Percentiles rank a stretch among this genome's conserved stretches.
phyloP scores from a whole-genome alignment of 2,888 invertebrate species.

The Ariolimax columbianus region DNA sequence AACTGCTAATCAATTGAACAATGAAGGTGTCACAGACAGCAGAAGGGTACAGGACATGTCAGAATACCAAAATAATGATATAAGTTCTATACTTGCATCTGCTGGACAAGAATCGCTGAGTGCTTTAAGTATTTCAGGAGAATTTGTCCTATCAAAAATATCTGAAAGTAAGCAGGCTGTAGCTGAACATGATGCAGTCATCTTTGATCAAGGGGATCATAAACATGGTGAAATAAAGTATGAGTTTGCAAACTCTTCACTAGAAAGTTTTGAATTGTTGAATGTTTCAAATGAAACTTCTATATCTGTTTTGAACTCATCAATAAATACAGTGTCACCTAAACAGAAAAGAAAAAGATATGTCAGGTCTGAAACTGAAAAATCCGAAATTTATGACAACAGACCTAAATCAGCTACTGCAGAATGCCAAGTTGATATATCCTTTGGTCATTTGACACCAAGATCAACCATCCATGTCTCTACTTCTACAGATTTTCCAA shows the following conservation, averaged over 20 bases:
- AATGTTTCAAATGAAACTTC: not conserved
- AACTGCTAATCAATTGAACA: not conserved
- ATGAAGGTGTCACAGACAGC: not conserved
- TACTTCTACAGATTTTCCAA: conserved; percentile 30
- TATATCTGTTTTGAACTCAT: not conserved
- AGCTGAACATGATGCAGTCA: not conserved
- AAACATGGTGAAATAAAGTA: not conserved
- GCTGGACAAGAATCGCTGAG: not conserved
- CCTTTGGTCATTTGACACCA: conserved; percentile 6
- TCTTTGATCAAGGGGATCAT: not conserved
- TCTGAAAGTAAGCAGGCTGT: not conserved
- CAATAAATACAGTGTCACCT: not conserved
- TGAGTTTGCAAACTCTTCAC: not conserved
- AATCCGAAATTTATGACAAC: not conserved
- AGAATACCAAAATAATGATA: not conserved
- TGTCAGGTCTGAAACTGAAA: not conserved
- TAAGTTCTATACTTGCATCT: not conserved
- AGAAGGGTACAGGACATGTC: not conserved
- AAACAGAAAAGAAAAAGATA: not conserved
- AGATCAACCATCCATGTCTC: conserved; percentile 22
- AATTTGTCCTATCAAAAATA: not conserved
- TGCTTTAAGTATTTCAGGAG: not conserved
- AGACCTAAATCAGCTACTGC: conserved; percentile 7
- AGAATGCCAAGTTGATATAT: conserved; percentile 28
- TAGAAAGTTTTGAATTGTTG: not conserved